Evolutionary conservation across 2,888 invertebrate species (phyloP).

Genomic region (Cataglyphis cursor): DNA sequence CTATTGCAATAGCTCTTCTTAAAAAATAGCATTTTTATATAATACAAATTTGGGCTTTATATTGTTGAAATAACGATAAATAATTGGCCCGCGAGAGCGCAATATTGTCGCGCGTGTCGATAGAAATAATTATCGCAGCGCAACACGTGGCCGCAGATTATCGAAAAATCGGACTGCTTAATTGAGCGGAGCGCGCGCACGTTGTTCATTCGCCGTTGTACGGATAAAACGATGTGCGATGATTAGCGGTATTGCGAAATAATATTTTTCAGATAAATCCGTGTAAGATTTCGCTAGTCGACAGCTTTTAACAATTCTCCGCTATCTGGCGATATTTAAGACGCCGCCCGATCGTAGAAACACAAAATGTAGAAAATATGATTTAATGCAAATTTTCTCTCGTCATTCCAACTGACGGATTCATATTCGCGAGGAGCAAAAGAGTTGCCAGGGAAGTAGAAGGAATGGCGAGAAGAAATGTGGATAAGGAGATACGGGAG

Average conservation of each 20-base stretch:
- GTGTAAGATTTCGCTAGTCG: neutral
- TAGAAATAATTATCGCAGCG: slow-evolving; percentile 64
- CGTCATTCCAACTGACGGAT: slow-evolving; percentile 52
- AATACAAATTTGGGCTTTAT: neutral
- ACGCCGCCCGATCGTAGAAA: slow-evolving; percentile 26
- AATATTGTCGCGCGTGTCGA: slow-evolving; percentile 50
- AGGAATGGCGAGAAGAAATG: slow-evolving; percentile 53
- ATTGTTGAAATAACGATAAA: slow-evolving; percentile 38
- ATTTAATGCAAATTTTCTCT: slow-evolving; percentile 51
- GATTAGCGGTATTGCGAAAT: slow-evolving; percentile 29
- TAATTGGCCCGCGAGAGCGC: slow-evolving; percentile 49
- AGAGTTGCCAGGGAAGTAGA: slow-evolving; percentile 32
- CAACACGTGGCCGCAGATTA: slow-evolving; percentile 76
- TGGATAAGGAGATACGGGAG: neutral
- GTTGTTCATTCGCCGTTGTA: slow-evolving; percentile 30
- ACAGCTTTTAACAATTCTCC: slow-evolving; percentile 4
- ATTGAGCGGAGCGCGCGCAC: slow-evolving; percentile 46
- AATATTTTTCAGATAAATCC: slow-evolving; percentile 33
- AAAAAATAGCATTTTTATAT: neutral
- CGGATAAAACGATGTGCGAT: slow-evolving; percentile 25
- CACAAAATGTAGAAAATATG: slow-evolving; percentile 43
- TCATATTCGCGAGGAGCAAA: slow-evolving; percentile 47
- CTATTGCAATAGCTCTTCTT: neutral
- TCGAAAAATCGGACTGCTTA: slow-evolving; percentile 71
- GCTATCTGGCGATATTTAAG: slow-evolving; percentile 6